Evolutionary conservation across 37 sponge, comb jelly and placozoan species (phyloP).

Genomic region (Corticium candelabrum): DNA sequence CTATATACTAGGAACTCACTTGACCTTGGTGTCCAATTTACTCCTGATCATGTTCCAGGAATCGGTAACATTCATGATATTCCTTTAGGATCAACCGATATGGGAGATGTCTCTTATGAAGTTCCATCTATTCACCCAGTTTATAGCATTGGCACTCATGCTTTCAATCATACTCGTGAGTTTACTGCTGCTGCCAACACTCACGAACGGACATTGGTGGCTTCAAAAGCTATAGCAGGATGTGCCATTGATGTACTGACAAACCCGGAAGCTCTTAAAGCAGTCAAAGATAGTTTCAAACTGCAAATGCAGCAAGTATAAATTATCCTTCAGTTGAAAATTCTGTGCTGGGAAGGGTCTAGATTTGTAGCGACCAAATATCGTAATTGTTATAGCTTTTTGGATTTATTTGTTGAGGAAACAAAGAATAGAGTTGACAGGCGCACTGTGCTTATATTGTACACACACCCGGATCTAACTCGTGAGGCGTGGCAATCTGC

Average conservation of each 20-base stretch:
- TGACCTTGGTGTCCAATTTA: conserved; percentile 14
- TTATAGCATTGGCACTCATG: conserved; percentile 39
- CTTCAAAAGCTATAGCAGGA: conserved; percentile 68
- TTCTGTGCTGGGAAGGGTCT: too few species aligned
- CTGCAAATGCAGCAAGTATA: not conserved
- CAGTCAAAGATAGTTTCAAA: not conserved
- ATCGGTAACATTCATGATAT: not conserved
- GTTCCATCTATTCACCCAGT: conserved; percentile 77
- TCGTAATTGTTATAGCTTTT: too few species aligned
- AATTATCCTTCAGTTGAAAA: too few species aligned
- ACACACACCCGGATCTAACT: too few species aligned
- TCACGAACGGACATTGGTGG: conserved; percentile 28
- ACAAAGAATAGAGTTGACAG: not conserved
- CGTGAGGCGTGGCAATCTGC: too few species aligned
- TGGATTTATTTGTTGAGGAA: too few species aligned
- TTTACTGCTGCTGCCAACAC: conserved; percentile 50
- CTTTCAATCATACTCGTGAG: conserved; percentile 54
- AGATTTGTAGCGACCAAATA: too few species aligned
- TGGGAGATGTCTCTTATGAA: conserved; percentile 76
- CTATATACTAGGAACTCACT: conserved; percentile 31
- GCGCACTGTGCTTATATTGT: too few species aligned
- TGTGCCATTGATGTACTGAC: conserved; percentile 58
- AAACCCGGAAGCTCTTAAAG: not conserved
- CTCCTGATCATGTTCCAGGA: too few species aligned
- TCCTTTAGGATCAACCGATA: conserved; percentile 66